These are phyloP conservation scores for Orycteropus afer DNA, from an alignment of 2,113 vertebrate genomes.

Conservation along the genomic window DNA sequence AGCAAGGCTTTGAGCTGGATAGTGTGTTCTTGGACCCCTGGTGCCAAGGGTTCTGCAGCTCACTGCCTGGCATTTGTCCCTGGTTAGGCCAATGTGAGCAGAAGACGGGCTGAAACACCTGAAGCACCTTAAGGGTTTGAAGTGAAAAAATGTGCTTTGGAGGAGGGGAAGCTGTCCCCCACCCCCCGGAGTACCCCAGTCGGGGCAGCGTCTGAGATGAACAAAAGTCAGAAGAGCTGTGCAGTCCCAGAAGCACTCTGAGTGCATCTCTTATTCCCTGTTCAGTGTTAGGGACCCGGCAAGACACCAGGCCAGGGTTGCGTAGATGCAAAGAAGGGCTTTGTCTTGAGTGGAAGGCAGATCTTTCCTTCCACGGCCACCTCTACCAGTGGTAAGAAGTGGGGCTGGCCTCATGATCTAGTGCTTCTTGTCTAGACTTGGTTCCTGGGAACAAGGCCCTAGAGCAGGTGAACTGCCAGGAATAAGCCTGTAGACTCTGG, in stretches of 20 bases:
- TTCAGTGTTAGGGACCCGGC: neutral
- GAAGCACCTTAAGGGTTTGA: neutral
- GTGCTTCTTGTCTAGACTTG: neutral
- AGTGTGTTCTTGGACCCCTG: neutral
- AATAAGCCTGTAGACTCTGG: neutral
- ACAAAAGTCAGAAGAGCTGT: neutral
- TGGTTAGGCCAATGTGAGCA: neutral
- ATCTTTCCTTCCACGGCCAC: neutral
- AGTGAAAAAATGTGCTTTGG: neutral
- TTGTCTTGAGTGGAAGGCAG: neutral
- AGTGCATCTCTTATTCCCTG: neutral
- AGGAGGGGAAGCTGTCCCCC: neutral
- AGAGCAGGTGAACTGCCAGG: neutral
- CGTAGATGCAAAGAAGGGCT: neutral
- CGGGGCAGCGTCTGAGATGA: too few relatives aligned
- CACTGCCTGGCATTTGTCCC: neutral
- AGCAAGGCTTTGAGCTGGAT: neutral
- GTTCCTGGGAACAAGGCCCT: neutral
- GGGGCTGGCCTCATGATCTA: neutral
- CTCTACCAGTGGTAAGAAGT: neutral
- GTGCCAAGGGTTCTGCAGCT: neutral
- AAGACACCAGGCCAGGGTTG: neutral
- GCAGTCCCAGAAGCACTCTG: neutral
- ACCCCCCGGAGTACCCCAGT: neutral
- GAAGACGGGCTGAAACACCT: neutral